Evolutionary conservation across 2,888 invertebrate species (phyloP).

Genomic region (Polymixis flavicincta): DNA sequence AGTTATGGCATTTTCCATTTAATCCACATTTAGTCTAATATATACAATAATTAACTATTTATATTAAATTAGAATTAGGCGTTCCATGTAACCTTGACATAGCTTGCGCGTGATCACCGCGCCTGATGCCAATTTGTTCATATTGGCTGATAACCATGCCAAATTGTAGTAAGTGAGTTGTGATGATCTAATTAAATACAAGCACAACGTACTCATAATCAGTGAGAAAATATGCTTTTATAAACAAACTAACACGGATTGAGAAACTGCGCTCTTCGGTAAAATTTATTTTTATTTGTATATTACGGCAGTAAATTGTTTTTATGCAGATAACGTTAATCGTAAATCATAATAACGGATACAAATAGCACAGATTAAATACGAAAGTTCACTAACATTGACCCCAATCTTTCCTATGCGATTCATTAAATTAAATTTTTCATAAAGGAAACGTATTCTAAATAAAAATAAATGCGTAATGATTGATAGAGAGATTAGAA

Average conservation of each 20-base stretch:
- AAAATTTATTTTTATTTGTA: conserved; percentile 33
- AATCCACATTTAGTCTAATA: conserved; percentile 7
- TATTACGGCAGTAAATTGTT: conserved; percentile 38
- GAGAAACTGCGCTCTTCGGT: conserved; percentile 30
- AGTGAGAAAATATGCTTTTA: conserved; percentile 25
- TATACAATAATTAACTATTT: conserved; percentile 33
- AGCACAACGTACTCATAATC: conserved; percentile 21
- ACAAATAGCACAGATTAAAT: conserved; percentile 44
- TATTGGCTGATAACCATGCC: conserved; percentile 72
- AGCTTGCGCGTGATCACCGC: conserved; percentile 65
- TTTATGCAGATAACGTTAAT: conserved; percentile 43
- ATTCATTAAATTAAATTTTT: conserved; percentile 38
- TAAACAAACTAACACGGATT: conserved; percentile 23
- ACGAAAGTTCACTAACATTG: conserved; percentile 56
- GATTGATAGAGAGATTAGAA: conserved; percentile 58
- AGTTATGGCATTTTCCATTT: background rate
- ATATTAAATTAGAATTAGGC: conserved; percentile 47
- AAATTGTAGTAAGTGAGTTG: conserved; percentile 66
- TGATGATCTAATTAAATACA: conserved; percentile 65
- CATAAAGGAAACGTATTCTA: conserved; percentile 19
- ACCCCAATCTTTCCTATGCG: conserved; percentile 46
- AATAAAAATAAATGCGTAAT: conserved; percentile 53
- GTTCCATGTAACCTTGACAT: conserved; percentile 68
- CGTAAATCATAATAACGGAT: conserved; percentile 48
- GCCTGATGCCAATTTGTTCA: conserved; percentile 72